Conservation (phyloP, 2,797 vertebrate species). For the Dendrocincla tyrannina region DNA sequence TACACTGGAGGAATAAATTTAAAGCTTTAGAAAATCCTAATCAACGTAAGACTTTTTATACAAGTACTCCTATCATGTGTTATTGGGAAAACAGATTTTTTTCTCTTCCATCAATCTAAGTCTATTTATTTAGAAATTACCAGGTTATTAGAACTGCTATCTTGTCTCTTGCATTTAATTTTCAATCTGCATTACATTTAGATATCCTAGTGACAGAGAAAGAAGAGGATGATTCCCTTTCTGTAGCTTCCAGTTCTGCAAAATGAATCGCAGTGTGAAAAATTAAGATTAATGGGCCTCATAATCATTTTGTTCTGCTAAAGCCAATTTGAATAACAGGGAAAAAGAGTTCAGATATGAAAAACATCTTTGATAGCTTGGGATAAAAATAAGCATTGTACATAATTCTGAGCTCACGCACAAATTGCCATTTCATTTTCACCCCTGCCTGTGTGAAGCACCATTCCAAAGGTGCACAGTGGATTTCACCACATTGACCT, state of each 20-base stretch:
- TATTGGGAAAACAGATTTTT: slow-evolving; percentile 56
- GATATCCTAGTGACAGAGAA: slow-evolving; percentile 69
- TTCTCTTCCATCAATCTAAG: slow-evolving; percentile 73
- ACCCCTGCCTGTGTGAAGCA: neutral
- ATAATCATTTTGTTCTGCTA: slow-evolving; percentile 74
- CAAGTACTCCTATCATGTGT: slow-evolving; percentile 31
- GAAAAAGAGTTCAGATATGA: neutral
- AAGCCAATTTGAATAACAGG: slow-evolving; percentile 70
- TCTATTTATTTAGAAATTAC: slow-evolving; percentile 80
- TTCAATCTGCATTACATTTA: slow-evolving; percentile 75
- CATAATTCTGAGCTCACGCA: neutral
- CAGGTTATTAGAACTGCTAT: slow-evolving; percentile 70
- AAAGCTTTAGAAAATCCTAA: slow-evolving; percentile 60
- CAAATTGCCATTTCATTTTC: slow-evolving; percentile 4
- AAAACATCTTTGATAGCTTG: slow-evolving; percentile 44
- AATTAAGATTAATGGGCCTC: slow-evolving; percentile 82
- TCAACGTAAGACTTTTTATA: slow-evolving; percentile 42
- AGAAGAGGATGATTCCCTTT: slow-evolving; percentile 61
- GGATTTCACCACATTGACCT: neutral
- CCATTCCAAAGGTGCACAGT: neutral
- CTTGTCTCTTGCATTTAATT: slow-evolving; percentile 77
- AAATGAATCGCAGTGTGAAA: slow-evolving; percentile 76
- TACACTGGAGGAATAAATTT: slow-evolving; percentile 27
- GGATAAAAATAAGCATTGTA: slow-evolving; percentile 50
- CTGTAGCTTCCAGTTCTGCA: slow-evolving; percentile 64